Percentiles rank a stretch among this genome's conserved stretches.
Conservation (phyloP, 2,797 vertebrate species). For the Scolopax rusticola region DNA sequence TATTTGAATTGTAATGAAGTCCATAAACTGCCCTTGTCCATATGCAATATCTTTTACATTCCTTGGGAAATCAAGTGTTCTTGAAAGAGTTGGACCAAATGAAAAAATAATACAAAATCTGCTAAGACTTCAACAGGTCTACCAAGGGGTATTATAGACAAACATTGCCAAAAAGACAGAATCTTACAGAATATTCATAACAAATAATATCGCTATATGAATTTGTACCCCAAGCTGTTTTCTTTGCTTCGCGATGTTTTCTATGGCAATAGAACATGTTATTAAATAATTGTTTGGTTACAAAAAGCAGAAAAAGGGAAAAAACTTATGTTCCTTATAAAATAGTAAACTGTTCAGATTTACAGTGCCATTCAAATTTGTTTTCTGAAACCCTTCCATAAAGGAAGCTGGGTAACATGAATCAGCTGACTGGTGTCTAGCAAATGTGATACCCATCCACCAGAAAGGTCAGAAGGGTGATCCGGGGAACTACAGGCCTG, state of each 20-base stretch:
- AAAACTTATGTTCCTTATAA: neutral
- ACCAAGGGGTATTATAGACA: neutral
- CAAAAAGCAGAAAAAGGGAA: neutral
- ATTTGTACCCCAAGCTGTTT: neutral
- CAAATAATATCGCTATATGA: neutral
- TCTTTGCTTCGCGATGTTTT: neutral
- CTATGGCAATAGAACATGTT: neutral
- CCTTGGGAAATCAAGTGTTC: neutral
- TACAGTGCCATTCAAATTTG: neutral
- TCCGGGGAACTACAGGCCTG: no score
- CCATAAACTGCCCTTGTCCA: neutral
- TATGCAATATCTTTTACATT: neutral
- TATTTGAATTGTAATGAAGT: neutral
- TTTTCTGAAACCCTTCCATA: neutral
- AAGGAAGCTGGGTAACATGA: neutral
- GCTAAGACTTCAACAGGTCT: neutral
- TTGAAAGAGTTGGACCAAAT: neutral
- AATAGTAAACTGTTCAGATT: neutral
- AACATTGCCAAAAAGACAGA: neutral
- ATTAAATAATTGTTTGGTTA: neutral
- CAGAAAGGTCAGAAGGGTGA: no score
- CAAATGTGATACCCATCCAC: no score
- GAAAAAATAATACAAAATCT: neutral
- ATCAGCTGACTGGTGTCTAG: no score
- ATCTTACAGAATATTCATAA: neutral